Percentiles rank a stretch among this genome's conserved stretches.
These are phyloP conservation scores for Celastrina argiolus DNA, from an alignment of 2,888 invertebrate genomes.

Conservation along the genomic window DNA sequence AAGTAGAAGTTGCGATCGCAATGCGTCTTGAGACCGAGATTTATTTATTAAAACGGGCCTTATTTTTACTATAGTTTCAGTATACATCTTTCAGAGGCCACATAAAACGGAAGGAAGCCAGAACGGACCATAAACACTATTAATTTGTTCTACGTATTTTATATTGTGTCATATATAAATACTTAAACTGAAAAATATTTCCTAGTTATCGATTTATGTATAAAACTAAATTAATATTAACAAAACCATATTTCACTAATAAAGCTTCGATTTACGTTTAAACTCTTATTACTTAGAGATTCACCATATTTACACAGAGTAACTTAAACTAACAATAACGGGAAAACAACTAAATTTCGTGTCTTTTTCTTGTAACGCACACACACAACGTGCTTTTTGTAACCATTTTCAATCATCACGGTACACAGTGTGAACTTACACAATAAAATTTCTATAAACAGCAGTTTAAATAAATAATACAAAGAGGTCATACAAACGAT, in stretches of 20 bases:
- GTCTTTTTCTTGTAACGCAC: neutral
- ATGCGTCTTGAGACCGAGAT: no score
- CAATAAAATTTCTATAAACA: neutral
- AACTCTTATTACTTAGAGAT: constrained; percentile 51
- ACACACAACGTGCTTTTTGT: no score
- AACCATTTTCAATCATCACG: no score
- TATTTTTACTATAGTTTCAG: no score
- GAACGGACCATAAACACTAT: neutral
- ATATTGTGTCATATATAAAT: neutral
- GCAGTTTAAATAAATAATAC: neutral
- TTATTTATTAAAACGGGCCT: no score
- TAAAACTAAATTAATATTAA: constrained; percentile 20
- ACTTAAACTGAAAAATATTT: neutral
- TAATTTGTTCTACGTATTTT: neutral
- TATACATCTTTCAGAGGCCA: neutral
- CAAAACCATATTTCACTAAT: constrained; percentile 53
- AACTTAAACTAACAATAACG: neutral
- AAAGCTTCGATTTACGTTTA: constrained; percentile 65
- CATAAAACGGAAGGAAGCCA: neutral
- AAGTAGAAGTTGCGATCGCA: no score
- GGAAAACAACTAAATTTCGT: neutral
- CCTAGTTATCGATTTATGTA: neutral
- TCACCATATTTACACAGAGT: constrained; percentile 41
- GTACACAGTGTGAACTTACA: no score
- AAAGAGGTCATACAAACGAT: neutral